Evolutionary conservation across 1,140 invertebrate species (phyloP), one percentile per base, ranked within the genome.

Genomic region (Leptoteleia sp.): DNA sequence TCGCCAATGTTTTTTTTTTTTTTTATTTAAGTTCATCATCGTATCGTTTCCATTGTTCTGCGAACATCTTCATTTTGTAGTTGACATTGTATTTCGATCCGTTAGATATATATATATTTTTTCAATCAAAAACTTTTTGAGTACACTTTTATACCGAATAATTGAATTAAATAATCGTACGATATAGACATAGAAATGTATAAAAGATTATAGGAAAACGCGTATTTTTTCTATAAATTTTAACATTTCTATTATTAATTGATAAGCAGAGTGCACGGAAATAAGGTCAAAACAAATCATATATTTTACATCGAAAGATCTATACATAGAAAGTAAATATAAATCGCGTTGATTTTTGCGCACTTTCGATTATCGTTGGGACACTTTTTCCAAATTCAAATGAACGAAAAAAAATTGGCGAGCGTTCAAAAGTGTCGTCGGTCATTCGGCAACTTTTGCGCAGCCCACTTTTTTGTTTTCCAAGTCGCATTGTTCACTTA

Each of bases 191-290:
- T 79, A 79, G 76, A 79, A 79, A 79, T 79, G 76, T 79, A 79
- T 79, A 67, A 79, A 79, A 73, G 68, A 64, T 73, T 73, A 79
- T 79, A 79, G 70, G n/a, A 79, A 79, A 79, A 75, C 1, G 35
- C 19, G 59, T 79, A 79, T 79, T 75, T 79, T 79, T 75, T n/a
- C 70, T 75, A 71, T 79, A 75, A 59, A 37, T 79, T 79, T 75
- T 75, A 75, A 72, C 76, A 75, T 79, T 79, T 75, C 70, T 71
- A 79, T 79, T 61, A 65, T 55, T 71, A 59, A 48, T 40, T 43
- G n/a, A 71, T 75, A 73, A 70, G 64, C 65, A 75, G 70, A 70
- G 52, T 37, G 57, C 76, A 73, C 70, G 62, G 57, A 62, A 76
- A n/a, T 48, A 57, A 64, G 48, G 57, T 70, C 27, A 64, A 57